Percentiles rank a stretch among this genome's conserved stretches.
Evolutionary conservation across 2,113 vertebrate genomes (phyloP).

Genomic region (Tringa solitaria): DNA sequence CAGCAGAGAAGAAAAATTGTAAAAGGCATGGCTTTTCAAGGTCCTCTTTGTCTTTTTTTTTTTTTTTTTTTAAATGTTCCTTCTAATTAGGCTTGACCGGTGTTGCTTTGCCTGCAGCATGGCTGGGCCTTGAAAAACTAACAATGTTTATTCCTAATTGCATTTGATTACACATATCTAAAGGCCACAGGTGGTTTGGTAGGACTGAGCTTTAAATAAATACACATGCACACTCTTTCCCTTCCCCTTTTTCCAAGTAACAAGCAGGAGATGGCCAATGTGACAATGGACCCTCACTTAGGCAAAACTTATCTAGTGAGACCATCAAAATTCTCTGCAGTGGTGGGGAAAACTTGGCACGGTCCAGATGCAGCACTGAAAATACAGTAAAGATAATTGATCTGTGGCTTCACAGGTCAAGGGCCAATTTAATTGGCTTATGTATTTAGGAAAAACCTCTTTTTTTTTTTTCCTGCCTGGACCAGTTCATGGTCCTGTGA

Average conservation of each 20-base stretch:
- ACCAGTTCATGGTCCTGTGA: background rate
- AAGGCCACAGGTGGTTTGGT: background rate
- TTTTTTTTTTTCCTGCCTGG: background rate
- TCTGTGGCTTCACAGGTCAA: background rate
- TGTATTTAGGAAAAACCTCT: background rate
- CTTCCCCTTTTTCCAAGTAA: background rate
- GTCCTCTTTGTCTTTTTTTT: no score
- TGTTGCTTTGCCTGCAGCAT: background rate
- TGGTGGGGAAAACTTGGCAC: background rate
- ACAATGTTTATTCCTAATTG: background rate
- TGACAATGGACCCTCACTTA: rapidly evolving
- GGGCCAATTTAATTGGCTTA: background rate
- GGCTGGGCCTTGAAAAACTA: background rate
- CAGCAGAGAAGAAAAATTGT: background rate
- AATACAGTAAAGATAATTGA: background rate
- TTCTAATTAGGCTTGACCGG: background rate
- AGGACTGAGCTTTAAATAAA: background rate
- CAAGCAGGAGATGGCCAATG: background rate
- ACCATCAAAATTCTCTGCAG: background rate
- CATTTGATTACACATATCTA: background rate
- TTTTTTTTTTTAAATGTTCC: background rate
- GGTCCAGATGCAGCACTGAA: background rate
- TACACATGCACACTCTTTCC: rapidly evolving
- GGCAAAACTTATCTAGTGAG: background rate
- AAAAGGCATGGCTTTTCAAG: background rate